phyloP scores from a whole-genome alignment of 2,113 vertebrate genomes.

The Corydoras sp. region DNA sequence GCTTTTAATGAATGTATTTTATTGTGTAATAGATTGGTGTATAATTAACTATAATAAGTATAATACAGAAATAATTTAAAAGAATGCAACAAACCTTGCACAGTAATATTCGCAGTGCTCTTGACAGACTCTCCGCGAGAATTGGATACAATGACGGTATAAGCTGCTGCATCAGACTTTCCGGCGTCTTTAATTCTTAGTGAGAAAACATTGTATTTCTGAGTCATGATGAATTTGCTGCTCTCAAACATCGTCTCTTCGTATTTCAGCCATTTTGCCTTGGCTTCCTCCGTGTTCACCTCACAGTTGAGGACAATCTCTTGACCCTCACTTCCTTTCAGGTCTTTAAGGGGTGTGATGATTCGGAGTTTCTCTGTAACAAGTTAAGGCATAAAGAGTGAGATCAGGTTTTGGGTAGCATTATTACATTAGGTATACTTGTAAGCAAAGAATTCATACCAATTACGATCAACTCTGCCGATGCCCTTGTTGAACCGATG shows the following conservation, averaged over 20 bases:
- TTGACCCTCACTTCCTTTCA: constrained; percentile 77
- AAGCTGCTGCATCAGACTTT: constrained; percentile 78
- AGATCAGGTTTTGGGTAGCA: neutral
- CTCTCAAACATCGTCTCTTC: constrained; percentile 90
- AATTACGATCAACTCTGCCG: too few species aligned
- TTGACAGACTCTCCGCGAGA: constrained; percentile 84
- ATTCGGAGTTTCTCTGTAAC: constrained; percentile 88
- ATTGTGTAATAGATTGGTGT: too few species aligned
- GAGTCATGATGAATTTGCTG: constrained; percentile 85
- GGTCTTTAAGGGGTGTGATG: constrained; percentile 88
- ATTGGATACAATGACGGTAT: constrained; percentile 78
- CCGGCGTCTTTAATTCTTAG: constrained; percentile 86
- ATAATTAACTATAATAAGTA: too few species aligned
- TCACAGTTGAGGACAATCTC: constrained; percentile 94
- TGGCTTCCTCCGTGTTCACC: constrained; percentile 92
- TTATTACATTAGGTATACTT: neutral
- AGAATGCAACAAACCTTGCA: constrained; percentile 71
- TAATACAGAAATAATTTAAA: neutral
- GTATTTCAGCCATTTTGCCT: constrained; percentile 94
- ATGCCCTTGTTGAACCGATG: too few species aligned
- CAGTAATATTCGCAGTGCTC: constrained; percentile 75
- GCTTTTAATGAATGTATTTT: too few species aligned
- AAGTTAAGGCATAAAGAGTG: constrained; percentile 14
- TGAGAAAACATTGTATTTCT: constrained; percentile 88
- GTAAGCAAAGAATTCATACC: neutral